These are phyloP conservation scores for Troides aeacus DNA, from an alignment of 2,888 invertebrate genomes.

Conservation along the genomic window DNA sequence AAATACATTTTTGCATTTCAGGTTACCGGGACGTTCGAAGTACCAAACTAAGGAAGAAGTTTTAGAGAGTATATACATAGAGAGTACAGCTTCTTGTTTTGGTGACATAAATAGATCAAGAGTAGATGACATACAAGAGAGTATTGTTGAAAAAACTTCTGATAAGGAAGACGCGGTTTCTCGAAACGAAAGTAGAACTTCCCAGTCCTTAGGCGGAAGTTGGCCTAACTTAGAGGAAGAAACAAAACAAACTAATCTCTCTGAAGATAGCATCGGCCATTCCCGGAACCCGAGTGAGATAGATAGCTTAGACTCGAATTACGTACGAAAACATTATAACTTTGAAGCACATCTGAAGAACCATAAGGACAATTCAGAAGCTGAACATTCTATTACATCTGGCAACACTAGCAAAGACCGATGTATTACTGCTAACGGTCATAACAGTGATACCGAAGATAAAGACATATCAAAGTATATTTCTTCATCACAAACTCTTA, in stretches of 20 bases:
- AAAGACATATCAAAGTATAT: conserved; percentile 64
- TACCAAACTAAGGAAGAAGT: conserved; percentile 77
- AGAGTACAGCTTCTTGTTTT: conserved; percentile 75
- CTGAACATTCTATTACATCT: conserved; percentile 61
- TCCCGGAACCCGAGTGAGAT: conserved; percentile 78
- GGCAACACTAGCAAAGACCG: conserved; percentile 63
- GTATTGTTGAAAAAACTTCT: conserved; percentile 53
- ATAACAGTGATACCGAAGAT: conserved; percentile 63
- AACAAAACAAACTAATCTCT: conserved; percentile 62
- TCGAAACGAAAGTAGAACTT: conserved; percentile 60
- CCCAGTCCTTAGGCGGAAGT: conserved; percentile 69
- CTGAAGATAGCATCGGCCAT: conserved; percentile 74
- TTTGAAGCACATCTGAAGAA: conserved; percentile 71
- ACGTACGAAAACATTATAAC: conserved; percentile 78
- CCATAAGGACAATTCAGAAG: conserved; percentile 73
- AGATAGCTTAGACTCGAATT: conserved; percentile 81
- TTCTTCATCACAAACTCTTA: conserved; percentile 71
- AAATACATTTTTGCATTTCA: conserved; percentile 44
- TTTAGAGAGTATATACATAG: conserved; percentile 74
- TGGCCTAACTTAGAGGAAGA: conserved; percentile 75
- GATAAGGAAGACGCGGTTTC: conserved; percentile 64
- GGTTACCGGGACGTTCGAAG: conserved; percentile 73
- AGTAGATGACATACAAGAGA: conserved; percentile 49
- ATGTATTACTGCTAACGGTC: conserved; percentile 66
- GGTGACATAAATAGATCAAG: conserved; percentile 72